Evolutionary conservation across 2,888 invertebrate genomes (phyloP).

Genomic region (Stenodera caucasica): DNA sequence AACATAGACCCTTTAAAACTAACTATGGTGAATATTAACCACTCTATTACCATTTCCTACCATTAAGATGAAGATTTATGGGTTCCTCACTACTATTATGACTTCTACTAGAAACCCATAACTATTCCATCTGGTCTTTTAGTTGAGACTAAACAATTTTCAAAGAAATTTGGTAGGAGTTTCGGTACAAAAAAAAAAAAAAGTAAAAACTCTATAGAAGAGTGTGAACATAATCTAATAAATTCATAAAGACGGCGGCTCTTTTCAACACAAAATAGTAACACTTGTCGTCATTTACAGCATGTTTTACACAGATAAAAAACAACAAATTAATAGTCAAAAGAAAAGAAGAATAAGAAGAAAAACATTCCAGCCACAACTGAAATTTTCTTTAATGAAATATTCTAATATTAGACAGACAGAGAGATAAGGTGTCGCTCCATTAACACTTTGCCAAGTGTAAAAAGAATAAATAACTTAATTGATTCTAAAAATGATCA

Average conservation of each 20-base stretch:
- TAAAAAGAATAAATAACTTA: background rate
- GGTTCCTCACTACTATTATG: slow-evolving; percentile 19
- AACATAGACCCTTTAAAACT: no score
- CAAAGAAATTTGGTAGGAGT: background rate
- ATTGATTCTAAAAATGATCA: background rate
- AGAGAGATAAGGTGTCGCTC: slow-evolving; percentile 18
- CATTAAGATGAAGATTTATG: slow-evolving; percentile 25
- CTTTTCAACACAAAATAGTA: slow-evolving; percentile 30
- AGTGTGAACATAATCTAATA: slow-evolving; percentile 29
- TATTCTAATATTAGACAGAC: slow-evolving; percentile 42
- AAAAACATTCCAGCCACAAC: slow-evolving; percentile 4
- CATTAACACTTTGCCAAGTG: slow-evolving; percentile 27
- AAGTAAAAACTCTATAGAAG: background rate
- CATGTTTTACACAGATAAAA: background rate
- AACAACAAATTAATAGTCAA: background rate
- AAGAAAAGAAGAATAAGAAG: background rate
- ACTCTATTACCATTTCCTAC: slow-evolving; percentile 12
- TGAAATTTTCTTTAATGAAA: slow-evolving; percentile 32
- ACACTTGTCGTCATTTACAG: slow-evolving; percentile 29
- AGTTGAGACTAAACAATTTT: background rate
- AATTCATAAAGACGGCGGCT: slow-evolving; percentile 14
- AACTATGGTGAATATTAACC: slow-evolving; percentile 5
- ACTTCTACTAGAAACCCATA: slow-evolving; percentile 3
- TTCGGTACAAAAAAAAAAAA: no score
- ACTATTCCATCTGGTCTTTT: background rate